Base-by-base conservation (phyloP, 1,140 invertebrate species). In the Atta colombica region DNA sequence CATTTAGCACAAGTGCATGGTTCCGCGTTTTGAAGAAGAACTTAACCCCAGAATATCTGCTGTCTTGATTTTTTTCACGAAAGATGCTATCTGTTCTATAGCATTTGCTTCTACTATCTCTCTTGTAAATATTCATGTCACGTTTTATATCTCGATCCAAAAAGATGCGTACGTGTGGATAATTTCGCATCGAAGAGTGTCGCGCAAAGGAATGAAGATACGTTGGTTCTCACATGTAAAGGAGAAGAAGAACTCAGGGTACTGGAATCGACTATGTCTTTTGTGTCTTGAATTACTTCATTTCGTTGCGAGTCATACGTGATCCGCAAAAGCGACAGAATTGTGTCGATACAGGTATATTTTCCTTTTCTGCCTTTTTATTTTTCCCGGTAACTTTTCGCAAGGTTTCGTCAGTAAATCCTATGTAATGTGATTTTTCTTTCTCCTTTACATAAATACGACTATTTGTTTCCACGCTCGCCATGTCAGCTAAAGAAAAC, bases 81-180 rank as follows among this genome's bases (percentile, higher is more conserved):
- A 74, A 53, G 21, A 6, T 63, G 39, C 8, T 51, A 25, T 53
- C 18, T 51, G 28, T 12, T n/a, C 28, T 18, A 53, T 2, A 51
- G 51, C 16, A 61, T 74, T 14, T 68, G 53, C 18, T 74, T 61
- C 39, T 28, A 61, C 55, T 60, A 74, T 35, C 39, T 21, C 14
- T 2, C 18, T 25, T 25, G 8, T 75, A 75, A 84, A 84, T 84
- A 84, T 84, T 84, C 69, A 31, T 4, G 14, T 63, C 69, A 75
- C 80, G 69, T 84, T 61, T 82, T 75, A 84, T 84, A 84, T 75
- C 28, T 68, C 8, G 45, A n/a, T 81, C 61, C 69, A 75, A 74
- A 84, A 61, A 75, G 80, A 75, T 75, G 55, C 69, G 58, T 84
- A 84, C 80, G 80, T 84, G 80, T 75, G 69, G 80, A 84, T 84